Base-by-base conservation (phyloP, 2,797 vertebrate genomes). In the Onychomys torridus region DNA sequence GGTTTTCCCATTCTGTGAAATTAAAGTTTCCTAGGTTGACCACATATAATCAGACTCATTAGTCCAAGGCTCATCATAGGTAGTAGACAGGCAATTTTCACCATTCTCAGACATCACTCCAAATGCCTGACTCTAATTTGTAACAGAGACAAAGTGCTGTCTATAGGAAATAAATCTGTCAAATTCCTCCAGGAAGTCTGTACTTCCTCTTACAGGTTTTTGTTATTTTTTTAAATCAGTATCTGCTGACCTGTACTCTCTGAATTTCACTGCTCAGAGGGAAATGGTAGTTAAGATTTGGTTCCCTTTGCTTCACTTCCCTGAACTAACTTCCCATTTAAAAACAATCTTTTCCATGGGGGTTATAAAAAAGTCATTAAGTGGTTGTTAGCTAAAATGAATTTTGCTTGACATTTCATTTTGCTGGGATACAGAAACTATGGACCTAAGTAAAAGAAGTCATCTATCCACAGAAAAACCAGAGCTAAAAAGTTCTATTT, bases 391-490 rank as follows among this genome's bases (percentile, higher is more conserved):
- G 65, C 2, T 67, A 17, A 59, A 96, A 95, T 73, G 34, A 91
- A 94, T 77, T 93, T 76, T 90, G 76, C 79, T 93, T 81, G 40
- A 52, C 49, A 94, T 63, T 67, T 89, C 52, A 81, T 91, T 94
- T 91, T 92, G 11, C 76, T 90, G 10, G n/a, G 92, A 93, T 73
- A 73, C 1, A 95, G 37, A 84, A 88, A 43, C 34, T 75, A 90
- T 0, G 49, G 34, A 86, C 43, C 49, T 73, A 40, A 86, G 16
- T 29, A 96, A 93, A 34, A 13, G 27, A 90, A 79, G 10, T 21
- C 75, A 88, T 79, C 21, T 94, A 6, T 76, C 93, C 82, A 95
- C 61, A 95, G 59, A 94, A 96, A 93, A 96, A 57, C 27, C 63
- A 89, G 23, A 89, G 92, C 82, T 79, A 91, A 93, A 84, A 96